Evolutionary conservation across 2,113 vertebrate genomes (phyloP).

Genomic region (Neotoma lepida): DNA sequence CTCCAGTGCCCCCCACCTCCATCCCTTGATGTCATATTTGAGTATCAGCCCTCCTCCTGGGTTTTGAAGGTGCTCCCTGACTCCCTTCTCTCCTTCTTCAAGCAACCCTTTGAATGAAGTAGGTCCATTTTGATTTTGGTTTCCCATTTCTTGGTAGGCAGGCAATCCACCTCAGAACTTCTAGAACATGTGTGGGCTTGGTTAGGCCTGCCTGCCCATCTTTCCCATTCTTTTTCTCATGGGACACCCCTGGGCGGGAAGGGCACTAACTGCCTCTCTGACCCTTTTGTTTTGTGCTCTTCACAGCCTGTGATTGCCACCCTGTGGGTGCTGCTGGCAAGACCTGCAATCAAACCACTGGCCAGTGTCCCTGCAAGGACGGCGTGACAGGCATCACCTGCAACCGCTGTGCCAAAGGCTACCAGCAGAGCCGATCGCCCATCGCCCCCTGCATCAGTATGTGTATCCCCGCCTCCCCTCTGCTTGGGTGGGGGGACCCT

Average conservation of each 20-base stretch:
- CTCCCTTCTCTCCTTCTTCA: background rate
- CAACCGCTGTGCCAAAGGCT: slow-evolving; percentile 99
- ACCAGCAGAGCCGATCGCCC: slow-evolving; percentile 99
- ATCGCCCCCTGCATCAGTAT: slow-evolving; percentile 99
- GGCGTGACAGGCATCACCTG: slow-evolving; percentile 98
- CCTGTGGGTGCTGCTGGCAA: slow-evolving; percentile 98
- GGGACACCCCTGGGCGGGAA: background rate
- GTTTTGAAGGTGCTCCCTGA: background rate
- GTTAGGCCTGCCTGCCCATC: background rate
- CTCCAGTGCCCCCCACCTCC: background rate
- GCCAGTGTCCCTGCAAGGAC: slow-evolving; percentile 99
- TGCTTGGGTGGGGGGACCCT: background rate
- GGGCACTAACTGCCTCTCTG: slow-evolving; percentile 76
- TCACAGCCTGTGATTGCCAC: slow-evolving; percentile 98
- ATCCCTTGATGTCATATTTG: background rate
- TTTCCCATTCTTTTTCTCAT: background rate
- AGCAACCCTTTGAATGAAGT: background rate
- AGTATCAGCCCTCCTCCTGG: background rate
- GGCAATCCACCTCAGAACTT: background rate
- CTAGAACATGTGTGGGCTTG: background rate
- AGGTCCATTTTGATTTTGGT: background rate
- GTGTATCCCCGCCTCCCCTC: slow-evolving; percentile 73
- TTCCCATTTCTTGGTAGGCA: background rate
- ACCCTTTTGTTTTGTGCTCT: slow-evolving; percentile 83
- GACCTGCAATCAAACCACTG: slow-evolving; percentile 99